These are phyloP conservation scores for Austrofundulus limnaeus DNA, from an alignment of 2,113 vertebrate genomes.

Conservation along the genomic window DNA sequence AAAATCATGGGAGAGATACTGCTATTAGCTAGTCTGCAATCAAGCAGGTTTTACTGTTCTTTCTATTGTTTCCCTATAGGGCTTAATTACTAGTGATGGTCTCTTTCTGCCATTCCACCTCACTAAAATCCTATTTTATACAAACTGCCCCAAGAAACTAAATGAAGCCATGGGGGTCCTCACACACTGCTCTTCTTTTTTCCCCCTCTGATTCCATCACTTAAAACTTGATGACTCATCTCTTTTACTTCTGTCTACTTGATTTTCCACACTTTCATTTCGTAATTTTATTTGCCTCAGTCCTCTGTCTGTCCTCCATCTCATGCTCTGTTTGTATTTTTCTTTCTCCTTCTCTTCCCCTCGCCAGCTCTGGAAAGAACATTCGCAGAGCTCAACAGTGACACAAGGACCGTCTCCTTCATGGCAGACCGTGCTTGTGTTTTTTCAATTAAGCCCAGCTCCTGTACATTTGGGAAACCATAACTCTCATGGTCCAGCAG, in stretches of 20 bases:
- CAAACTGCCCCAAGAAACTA: constrained; percentile 32
- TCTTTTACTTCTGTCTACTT: constrained; percentile 15
- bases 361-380: constrained; percentile 80
- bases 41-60: constrained; percentile 52
- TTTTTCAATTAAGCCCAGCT: constrained; percentile 83
- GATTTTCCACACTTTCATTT: constrained; percentile 47
- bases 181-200: constrained; percentile 13
- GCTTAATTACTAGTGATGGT: constrained; percentile 50
- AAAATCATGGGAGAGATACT: constrained; percentile 50
- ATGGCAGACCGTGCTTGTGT: constrained; percentile 78
- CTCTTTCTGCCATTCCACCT: constrained; percentile 19
- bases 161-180: constrained; percentile 22
- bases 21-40: constrained; percentile 49
- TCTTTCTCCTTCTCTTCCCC: constrained; percentile 54
- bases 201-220: neutral
- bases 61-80: constrained; percentile 52
- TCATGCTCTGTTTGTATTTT: constrained; percentile 54
- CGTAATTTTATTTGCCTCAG: constrained; percentile 44
- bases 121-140: constrained; percentile 37
- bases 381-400: constrained; percentile 76
- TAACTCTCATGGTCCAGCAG: constrained; percentile 80
- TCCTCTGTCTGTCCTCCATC: constrained; percentile 50
- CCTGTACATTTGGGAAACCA: constrained; percentile 82
- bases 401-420: constrained; percentile 79
- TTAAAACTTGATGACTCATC: constrained; percentile 8